Percentiles rank a stretch among this genome's conserved stretches.
phyloP scores from a whole-genome alignment of 2,888 invertebrate genomes.

The Drosophila helvetica region DNA sequence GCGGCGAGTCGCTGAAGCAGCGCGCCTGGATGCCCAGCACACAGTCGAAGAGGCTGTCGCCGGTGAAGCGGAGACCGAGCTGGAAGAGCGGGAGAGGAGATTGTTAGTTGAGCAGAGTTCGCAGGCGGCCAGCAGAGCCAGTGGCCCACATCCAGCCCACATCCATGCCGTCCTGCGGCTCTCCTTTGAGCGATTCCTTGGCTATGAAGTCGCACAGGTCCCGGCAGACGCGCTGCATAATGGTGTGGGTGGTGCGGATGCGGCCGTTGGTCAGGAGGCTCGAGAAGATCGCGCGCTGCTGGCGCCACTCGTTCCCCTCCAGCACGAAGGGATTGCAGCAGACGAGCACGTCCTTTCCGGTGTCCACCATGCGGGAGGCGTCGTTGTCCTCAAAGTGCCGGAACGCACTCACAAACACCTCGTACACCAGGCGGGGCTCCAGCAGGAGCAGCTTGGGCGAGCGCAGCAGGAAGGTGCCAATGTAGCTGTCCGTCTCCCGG shows the following conservation, averaged over 20 bases:
- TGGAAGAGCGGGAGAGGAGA: slow-evolving; percentile 33
- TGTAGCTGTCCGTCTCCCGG: slow-evolving; percentile 75
- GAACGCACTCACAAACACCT: slow-evolving; percentile 84
- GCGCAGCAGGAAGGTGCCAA: slow-evolving; percentile 83
- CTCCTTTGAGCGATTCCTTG: slow-evolving; percentile 46
- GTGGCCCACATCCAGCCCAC: slow-evolving; percentile 64
- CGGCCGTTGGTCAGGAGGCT: slow-evolving; percentile 85
- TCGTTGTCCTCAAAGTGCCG: slow-evolving; percentile 82
- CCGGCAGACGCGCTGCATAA: slow-evolving; percentile 83
- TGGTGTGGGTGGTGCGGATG: slow-evolving; percentile 84
- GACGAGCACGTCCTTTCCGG: slow-evolving; percentile 84
- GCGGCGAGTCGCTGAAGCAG: slow-evolving; percentile 77
- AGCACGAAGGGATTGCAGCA: slow-evolving; percentile 85
- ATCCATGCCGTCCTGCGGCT: slow-evolving; percentile 84
- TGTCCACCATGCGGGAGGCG: slow-evolving; percentile 76
- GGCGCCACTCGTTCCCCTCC: slow-evolving; percentile 85
- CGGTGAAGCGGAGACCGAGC: slow-evolving; percentile 82
- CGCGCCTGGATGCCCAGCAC: slow-evolving; percentile 84
- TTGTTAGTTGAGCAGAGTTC: neutral
- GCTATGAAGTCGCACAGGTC: slow-evolving; percentile 83
- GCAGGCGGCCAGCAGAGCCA: too few species aligned
- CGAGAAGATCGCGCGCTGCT: slow-evolving; percentile 84
- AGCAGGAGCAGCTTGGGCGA: slow-evolving; percentile 82
- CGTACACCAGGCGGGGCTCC: slow-evolving; percentile 82
- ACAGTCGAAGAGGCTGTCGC: slow-evolving; percentile 84